Percentiles rank a stretch among this genome's conserved stretches.
Conservation (phyloP, 2,888 invertebrate genomes). For the Aethes cnicana region DNA sequence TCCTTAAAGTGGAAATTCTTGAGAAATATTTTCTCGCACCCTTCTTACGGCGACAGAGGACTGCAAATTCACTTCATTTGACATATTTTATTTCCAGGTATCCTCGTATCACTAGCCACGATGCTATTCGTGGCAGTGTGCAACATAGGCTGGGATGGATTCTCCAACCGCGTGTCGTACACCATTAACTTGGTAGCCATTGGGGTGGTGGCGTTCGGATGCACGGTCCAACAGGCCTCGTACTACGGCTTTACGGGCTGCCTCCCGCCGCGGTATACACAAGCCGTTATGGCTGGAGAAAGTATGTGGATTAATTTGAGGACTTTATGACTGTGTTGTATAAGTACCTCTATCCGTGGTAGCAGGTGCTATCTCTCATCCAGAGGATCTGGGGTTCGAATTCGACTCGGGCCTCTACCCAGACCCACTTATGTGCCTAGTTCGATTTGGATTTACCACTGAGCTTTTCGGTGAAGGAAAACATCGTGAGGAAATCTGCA, state of each 20-base stretch:
- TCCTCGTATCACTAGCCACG: conserved; percentile 90
- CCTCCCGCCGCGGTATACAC: conserved; percentile 93
- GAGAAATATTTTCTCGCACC: neutral
- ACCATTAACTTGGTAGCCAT: conserved; percentile 92
- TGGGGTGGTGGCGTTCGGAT: conserved; percentile 92
- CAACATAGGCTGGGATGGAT: conserved; percentile 93
- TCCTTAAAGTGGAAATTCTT: too few species aligned
- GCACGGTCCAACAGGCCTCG: conserved; percentile 96
- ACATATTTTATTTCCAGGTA: conserved; percentile 81
- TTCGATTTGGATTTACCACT: too few species aligned
- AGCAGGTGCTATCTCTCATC: too few species aligned
- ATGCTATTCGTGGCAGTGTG: conserved; percentile 92
- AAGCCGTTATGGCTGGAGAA: conserved; percentile 97
- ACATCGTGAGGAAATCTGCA: too few species aligned
- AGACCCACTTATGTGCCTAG: too few species aligned
- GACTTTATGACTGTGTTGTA: too few species aligned
- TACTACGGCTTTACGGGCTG: conserved; percentile 97
- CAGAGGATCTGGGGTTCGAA: too few species aligned
- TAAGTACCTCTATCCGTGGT: too few species aligned
- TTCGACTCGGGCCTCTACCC: too few species aligned
- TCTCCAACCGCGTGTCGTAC: conserved; percentile 90
- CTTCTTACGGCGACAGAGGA: too few species aligned
- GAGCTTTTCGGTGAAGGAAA: too few species aligned
- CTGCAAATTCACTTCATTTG: neutral
- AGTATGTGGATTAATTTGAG: conserved; percentile 80